phyloP scores from a whole-genome alignment of 2,888 invertebrate genomes.

The Callinectes sapidus region DNA sequence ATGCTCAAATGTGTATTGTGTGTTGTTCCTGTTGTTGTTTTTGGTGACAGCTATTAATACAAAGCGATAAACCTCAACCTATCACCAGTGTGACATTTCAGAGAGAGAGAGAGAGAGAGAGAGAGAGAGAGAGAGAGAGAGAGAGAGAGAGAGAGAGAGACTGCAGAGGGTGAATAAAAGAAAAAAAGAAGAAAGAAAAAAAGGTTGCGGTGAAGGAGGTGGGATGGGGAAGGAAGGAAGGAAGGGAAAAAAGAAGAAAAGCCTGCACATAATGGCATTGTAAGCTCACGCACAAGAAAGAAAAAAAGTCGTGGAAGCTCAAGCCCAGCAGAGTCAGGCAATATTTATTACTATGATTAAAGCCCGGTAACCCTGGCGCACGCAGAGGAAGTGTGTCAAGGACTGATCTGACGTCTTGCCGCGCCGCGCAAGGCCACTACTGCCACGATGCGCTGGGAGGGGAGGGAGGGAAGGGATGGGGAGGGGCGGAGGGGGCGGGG shows the following conservation, averaged over 20 bases:
- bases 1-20: not conserved
- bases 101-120: constrained; percentile 51
- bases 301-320: not conserved
- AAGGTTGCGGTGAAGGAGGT: not conserved
- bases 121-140: constrained; percentile 18
- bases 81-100: not conserved
- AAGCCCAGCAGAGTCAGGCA: not conserved
- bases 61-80: not conserved
- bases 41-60: not conserved
- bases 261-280: not conserved
- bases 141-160: constrained; percentile 1
- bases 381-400: constrained; percentile 23
- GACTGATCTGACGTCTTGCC: not conserved
- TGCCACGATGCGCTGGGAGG: not conserved
- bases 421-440: constrained; percentile 7
- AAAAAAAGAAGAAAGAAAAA: too few relatives aligned
- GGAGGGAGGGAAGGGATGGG: not conserved
- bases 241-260: not conserved
- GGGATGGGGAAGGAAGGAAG: too few relatives aligned
- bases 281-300: not conserved
- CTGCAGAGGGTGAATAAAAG: too few relatives aligned
- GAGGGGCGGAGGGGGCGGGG: too few relatives aligned
- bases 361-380: not conserved
- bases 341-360: not conserved
- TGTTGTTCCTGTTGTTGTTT: not conserved